Base-by-base conservation (phyloP, 2,797 vertebrate species). In the Sus cebifrons region DNA sequence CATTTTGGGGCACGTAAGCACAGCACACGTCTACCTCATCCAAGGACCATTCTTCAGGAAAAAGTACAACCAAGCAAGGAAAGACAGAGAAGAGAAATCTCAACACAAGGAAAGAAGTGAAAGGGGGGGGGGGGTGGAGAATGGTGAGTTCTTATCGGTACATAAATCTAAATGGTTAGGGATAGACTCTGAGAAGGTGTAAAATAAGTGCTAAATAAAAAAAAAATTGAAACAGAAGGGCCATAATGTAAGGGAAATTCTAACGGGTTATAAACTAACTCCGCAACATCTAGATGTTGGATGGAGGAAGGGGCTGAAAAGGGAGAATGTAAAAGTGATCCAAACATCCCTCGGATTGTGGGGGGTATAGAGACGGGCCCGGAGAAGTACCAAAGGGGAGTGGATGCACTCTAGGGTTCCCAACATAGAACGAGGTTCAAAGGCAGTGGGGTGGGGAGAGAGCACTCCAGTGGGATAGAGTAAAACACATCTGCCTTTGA, bases 11-110 rank as follows among this genome's bases (percentile, higher is more conserved):
- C 82, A 15, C 54, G 3, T 86, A 64, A 88, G 15, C 68, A 62
- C 44, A 40, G 18, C 25, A 73, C 2, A 12, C n/a, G 67, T 92
- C 44, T 23, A 64, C 71, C 20, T 32, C 32, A 13, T 64, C 73
- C 60, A 87, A 78, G 70, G 81, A 73, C 56, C 77, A 52, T 23
- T 89, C 44, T 86, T n/a, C 52, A 67, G 56, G 23, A 89, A 86
- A 89, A 67, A 60, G 67, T 44, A 23, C 64, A 71, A 86, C 12
- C 73, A 94, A 78, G n/a, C 52, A 74, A 87, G 21, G 29, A 25
- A 60, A 95, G 54, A 73, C 78, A 71, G 9, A 88, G 12, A 23
- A 27, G 14, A 65, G 29, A 92, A 84, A 92, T 94, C 94, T 60
- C 23, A 91, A 65, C 21, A 60, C 49, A 36, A 79, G 3, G 1